Conservation (phyloP, 2,888 invertebrate genomes). For the Germaria angustata region DNA sequence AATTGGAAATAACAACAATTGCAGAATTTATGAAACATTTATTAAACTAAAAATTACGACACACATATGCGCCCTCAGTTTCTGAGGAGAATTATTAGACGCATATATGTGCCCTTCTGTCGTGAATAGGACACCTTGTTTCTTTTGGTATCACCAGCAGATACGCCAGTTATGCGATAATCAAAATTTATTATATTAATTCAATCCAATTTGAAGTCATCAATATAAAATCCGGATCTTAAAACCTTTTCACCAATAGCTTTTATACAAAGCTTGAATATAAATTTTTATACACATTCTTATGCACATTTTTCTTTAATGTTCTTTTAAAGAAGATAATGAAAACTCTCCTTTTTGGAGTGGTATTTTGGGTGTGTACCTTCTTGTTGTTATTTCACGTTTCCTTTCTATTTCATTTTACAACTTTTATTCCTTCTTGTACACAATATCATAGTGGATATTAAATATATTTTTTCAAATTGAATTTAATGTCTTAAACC, state of each 20-base stretch:
- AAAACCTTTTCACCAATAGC: neutral
- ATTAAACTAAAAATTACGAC: too few species aligned
- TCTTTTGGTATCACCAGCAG: neutral
- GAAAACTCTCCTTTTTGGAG: slow-evolving; percentile 36
- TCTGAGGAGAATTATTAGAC: too few species aligned
- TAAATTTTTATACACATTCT: neutral
- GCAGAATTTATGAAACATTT: too few species aligned
- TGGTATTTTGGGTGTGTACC: slow-evolving; percentile 48
- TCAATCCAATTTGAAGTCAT: slow-evolving; percentile 26
- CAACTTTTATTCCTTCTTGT: neutral
- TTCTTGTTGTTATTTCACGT: slow-evolving; percentile 20
- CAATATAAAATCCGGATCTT: neutral
- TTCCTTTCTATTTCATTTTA: slow-evolving; percentile 6
- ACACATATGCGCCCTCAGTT: too few species aligned
- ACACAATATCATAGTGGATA: too few species aligned
- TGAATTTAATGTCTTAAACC: too few species aligned
- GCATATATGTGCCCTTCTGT: too few species aligned
- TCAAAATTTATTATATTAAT: too few species aligned
- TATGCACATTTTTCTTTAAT: neutral
- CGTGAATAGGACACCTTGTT: too few species aligned
- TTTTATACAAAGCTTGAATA: neutral
- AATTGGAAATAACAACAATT: too few species aligned
- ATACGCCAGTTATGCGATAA: neutral
- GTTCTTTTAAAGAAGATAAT: neutral
- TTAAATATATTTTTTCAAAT: too few species aligned